A percentile compares a stretch with the other conserved stretches of the same genome.
phyloP scores from a whole-genome alignment of 2,888 invertebrate species.

The Opisthograptis luteolata region DNA sequence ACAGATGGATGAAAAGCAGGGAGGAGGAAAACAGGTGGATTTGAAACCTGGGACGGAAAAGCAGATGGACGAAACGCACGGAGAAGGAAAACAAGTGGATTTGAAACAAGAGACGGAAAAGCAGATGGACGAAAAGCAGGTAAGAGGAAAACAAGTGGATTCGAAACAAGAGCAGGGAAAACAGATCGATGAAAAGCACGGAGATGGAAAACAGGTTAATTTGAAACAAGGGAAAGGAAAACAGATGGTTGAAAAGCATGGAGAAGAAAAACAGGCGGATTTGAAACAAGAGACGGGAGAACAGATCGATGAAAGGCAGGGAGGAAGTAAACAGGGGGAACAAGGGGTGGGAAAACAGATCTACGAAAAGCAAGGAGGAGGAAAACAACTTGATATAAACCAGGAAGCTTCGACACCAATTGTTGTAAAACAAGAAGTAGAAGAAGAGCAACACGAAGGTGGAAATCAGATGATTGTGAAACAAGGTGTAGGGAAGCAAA shows the following conservation, averaged over 20 bases:
- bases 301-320: neutral
- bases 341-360: neutral
- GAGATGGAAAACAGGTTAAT: neutral
- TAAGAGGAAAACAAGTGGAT: neutral
- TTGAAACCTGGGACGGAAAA: neutral
- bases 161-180: neutral
- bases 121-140: neutral
- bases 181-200: neutral
- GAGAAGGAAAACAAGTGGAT: neutral
- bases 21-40: neutral
- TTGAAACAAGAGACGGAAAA: neutral
- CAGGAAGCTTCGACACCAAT: neutral
- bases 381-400: neutral
- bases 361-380: neutral
- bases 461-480: neutral
- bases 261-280: neutral
- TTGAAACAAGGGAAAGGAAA: neutral
- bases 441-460: too few species aligned
- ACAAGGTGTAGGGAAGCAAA: neutral
- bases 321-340: neutral
- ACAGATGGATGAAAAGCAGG: neutral
- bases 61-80: neutral
- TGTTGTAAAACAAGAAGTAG: neutral
- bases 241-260: neutral
- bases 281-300: neutral